Percentiles rank a stretch among this genome's conserved stretches.
These are phyloP conservation scores for Poeciliopsis prolifica DNA, from an alignment of 2,113 vertebrate genomes.

Conservation along the genomic window DNA sequence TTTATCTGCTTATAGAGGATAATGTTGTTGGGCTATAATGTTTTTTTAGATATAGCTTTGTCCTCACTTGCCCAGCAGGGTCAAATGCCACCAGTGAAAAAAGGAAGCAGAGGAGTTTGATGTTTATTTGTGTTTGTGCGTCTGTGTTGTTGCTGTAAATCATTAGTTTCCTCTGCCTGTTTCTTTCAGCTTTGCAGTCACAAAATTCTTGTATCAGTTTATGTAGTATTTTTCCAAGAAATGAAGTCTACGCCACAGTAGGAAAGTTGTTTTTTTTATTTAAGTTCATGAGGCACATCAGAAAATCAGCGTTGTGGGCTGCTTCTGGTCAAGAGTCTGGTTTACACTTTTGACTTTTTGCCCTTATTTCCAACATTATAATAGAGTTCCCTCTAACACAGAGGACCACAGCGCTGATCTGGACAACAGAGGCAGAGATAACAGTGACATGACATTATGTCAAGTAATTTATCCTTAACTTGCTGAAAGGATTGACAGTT, in stretches of 20 bases:
- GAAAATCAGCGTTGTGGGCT: not conserved
- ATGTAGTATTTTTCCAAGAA: constrained; percentile 34
- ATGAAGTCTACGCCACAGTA: constrained; percentile 9
- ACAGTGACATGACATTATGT: constrained; percentile 43
- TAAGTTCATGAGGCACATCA: constrained; percentile 23
- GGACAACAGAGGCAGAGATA: constrained; percentile 37
- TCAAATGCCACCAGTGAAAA: constrained; percentile 28
- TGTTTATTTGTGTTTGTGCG: constrained; percentile 9
- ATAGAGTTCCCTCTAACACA: constrained; percentile 23
- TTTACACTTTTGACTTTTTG: constrained; percentile 32
- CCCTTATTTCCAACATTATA: constrained; percentile 9
- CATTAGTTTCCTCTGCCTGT: constrained; percentile 53
- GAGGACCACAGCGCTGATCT: constrained; percentile 46
- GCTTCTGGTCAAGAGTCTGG: constrained; percentile 23
- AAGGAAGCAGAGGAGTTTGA: constrained; percentile 22
- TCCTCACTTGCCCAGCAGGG: constrained; percentile 34
- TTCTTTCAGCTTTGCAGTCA: constrained; percentile 40
- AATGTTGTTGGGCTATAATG: constrained; percentile 64
- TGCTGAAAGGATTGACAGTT: constrained; percentile 54
- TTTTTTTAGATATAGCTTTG: constrained; percentile 53
- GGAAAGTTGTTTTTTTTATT: constrained; percentile 17
- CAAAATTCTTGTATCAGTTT: constrained; percentile 39
- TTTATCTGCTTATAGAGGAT: constrained; percentile 53
- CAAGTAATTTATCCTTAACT: constrained; percentile 42
- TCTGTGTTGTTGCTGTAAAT: constrained; percentile 49